A percentile compares a stretch with the other conserved stretches of the same genome.
phyloP scores from a whole-genome alignment of 1,140 invertebrate genomes.

The Eulimnadia texana region DNA sequence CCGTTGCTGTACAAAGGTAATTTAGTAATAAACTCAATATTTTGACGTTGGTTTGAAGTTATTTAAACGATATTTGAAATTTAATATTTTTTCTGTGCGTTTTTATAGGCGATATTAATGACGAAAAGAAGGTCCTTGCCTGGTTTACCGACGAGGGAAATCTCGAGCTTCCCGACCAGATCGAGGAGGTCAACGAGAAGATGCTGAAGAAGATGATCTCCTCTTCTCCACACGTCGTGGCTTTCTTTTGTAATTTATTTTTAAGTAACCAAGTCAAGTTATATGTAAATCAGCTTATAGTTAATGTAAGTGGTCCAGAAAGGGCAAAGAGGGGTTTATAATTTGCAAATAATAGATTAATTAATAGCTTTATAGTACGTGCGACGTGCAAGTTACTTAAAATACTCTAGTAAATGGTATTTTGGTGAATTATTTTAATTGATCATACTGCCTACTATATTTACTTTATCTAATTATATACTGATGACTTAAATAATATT shows the following conservation, averaged over 20 bases:
- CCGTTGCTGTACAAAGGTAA: conserved; percentile 44
- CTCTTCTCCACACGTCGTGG: conserved; percentile 75
- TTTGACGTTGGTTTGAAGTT: too few relatives aligned
- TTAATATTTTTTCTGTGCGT: not conserved
- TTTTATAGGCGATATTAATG: conserved; percentile 57
- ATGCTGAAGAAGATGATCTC: conserved; percentile 83
- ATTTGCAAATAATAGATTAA: too few relatives aligned
- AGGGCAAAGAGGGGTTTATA: too few relatives aligned
- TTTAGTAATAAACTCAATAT: conserved; percentile 9
- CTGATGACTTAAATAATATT: not conserved
- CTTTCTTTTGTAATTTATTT: conserved; percentile 72
- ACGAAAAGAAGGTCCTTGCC: conserved; percentile 68
- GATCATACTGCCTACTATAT: too few relatives aligned
- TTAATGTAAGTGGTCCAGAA: too few relatives aligned
- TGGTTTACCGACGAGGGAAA: conserved; percentile 88
- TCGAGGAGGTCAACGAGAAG: conserved; percentile 80
- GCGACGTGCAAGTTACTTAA: too few relatives aligned
- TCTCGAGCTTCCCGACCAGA: conserved; percentile 76
- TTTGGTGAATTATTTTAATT: too few relatives aligned
- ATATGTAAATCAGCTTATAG: not conserved
- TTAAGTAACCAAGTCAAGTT: not conserved
- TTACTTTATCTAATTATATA: too few relatives aligned
- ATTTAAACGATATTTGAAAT: not conserved
- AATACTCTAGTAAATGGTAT: too few relatives aligned
- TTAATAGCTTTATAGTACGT: too few relatives aligned